Evolutionary conservation across 2,888 invertebrate genomes (phyloP), one percentile per base, ranked within the genome.

Genomic region (Glyphotaelius pellucidus): DNA sequence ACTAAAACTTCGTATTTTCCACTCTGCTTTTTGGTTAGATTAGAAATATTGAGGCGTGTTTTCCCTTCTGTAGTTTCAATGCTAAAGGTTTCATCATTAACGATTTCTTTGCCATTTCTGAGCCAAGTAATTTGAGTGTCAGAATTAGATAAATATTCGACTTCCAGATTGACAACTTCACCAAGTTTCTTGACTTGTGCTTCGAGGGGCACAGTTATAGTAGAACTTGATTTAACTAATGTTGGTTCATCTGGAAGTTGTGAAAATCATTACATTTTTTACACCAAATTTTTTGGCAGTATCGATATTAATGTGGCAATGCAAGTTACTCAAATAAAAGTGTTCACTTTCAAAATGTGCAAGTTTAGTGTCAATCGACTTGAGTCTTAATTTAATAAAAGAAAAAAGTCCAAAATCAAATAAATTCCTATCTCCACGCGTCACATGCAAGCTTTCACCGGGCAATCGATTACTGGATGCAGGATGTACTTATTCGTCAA

Each of bases 1-100:
- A 98, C 97, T 42, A 97, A 96, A 25, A 98, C 97, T 96, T 99
- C 98, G 95, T 99, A 99, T 95, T 98, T 98, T 47, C 99, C 99
- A 92, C 97, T 97, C 94, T 98, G 98, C 94, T 97, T 97, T 94
- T 97, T 97, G 84, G 97, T 97, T 94, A 97, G 96, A 93, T 98
- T 97, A 80, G 96, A 95, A 92, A 98, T 97, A 94, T 95, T 96
- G 42, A 98, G 95, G 84, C 95, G 96, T 0, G 98, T 97, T 93
- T 96, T 97, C 86, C 96, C 97, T 92, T 97, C 96, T 93, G 97
- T 96, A 32, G 96, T 96, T 11, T 95, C 95, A 90, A 98, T 97
- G 80, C 95, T 95, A 92, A 96, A 97, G 93, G 97, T 97, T 89
- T 97, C 96, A 94, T 96, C 96, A 86, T 97, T 96, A 94, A 96